Percentiles rank a stretch among this genome's conserved stretches.
Evolutionary conservation across 1,140 invertebrate species (phyloP).

Genomic region (Ceratitis capitata): DNA sequence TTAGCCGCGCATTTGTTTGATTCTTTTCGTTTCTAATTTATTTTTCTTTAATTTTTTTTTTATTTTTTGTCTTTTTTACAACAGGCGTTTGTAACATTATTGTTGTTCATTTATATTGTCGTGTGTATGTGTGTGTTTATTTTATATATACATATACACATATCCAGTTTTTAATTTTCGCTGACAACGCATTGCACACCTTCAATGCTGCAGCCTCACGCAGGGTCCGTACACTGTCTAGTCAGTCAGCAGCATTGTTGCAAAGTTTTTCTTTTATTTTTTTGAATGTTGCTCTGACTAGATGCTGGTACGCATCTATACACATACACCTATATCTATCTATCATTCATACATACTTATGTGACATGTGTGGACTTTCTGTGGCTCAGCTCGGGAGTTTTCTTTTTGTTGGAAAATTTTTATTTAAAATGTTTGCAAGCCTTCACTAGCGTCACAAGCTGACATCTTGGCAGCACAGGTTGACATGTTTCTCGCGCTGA

Average conservation of each 20-base stretch:
- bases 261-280: too few relatives aligned
- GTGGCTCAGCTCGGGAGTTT: not conserved
- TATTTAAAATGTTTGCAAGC: not conserved
- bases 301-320: not conserved
- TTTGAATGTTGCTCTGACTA: too few relatives aligned
- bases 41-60: not conserved
- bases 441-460: not conserved
- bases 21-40: slow-evolving; percentile 22
- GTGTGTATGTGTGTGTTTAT: not conserved
- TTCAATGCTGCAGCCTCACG: not conserved
- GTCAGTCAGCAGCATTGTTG: not conserved
- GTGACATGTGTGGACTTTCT: not conserved
- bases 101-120: not conserved
- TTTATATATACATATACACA: too few relatives aligned
- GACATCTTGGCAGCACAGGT: not conserved
- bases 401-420: not conserved
- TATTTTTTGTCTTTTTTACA: too few relatives aligned
- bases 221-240: not conserved
- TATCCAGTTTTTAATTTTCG: slow-evolving; percentile 25
- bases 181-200: not conserved
- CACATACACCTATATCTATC: not conserved
- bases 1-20: not conserved
- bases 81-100: not conserved
- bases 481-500: not conserved
- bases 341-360: not conserved